Percentiles rank a stretch among this genome's conserved stretches.
Evolutionary conservation across 2,797 vertebrate species (phyloP).

Genomic region (Sebastes vulpes): DNA sequence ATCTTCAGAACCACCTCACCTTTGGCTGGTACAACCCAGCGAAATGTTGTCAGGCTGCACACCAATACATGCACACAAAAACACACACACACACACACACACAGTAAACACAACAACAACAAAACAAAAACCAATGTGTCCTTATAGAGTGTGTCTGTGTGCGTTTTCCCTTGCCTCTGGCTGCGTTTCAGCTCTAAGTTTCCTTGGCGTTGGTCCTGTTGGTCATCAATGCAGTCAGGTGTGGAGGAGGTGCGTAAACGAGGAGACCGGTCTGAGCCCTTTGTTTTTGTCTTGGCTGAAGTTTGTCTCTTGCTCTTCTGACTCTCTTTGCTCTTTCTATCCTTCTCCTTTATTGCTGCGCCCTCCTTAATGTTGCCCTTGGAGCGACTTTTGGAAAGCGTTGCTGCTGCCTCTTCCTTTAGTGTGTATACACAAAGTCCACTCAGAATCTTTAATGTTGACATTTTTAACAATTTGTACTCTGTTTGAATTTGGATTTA

Average conservation of each 20-base stretch:
- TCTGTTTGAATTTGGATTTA: not conserved
- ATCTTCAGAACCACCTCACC: constrained; percentile 85
- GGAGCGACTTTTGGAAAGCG: constrained; percentile 34
- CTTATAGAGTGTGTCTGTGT: not conserved
- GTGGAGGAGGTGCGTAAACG: rapidly evolving
- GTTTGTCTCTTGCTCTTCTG: constrained; percentile 55
- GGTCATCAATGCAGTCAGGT: constrained; percentile 46
- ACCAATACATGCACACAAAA: constrained; percentile 1
- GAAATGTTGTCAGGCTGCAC: constrained; percentile 86
- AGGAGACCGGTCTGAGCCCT: not conserved
- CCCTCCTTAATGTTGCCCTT: constrained; percentile 57
- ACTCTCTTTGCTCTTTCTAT: constrained; percentile 68
- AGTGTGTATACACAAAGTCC: not conserved
- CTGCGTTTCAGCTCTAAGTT: constrained; percentile 60
- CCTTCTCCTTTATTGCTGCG: constrained; percentile 51
- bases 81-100: not conserved
- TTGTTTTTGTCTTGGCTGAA: constrained; percentile 52
- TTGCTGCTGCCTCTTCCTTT: constrained; percentile 47
- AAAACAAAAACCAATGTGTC: not conserved
- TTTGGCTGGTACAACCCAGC: constrained; percentile 89
- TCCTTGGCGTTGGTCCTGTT: not conserved
- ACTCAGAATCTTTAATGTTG: not conserved
- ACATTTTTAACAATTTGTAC: not conserved
- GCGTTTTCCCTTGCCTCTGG: constrained; percentile 41
- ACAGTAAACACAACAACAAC: not conserved